These are phyloP conservation scores for Vidua macroura DNA, from an alignment of 2,113 vertebrate genomes.

Conservation along the genomic window DNA sequence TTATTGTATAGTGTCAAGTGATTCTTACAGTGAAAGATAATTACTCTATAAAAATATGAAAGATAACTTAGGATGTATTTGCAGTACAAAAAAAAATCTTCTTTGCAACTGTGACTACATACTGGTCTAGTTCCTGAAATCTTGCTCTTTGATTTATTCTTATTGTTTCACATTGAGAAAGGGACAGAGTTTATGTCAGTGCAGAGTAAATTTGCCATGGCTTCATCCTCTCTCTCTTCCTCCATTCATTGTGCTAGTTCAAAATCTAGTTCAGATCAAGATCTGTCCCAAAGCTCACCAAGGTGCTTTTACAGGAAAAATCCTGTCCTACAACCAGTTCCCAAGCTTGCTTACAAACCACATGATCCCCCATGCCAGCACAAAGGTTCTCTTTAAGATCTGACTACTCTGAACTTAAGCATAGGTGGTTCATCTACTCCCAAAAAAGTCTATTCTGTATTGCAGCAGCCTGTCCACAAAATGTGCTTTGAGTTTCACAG, in stretches of 20 bases:
- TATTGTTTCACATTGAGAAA: background rate
- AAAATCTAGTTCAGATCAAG: background rate
- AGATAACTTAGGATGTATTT: background rate
- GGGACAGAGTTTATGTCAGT: background rate
- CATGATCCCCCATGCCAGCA: background rate
- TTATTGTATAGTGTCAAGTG: background rate
- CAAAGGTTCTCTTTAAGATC: background rate
- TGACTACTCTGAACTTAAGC: background rate
- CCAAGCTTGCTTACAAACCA: background rate
- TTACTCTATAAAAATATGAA: background rate
- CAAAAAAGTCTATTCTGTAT: background rate
- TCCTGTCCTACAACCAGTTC: background rate
- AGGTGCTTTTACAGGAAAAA: background rate
- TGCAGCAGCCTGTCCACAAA: background rate
- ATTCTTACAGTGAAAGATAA: conserved; percentile 2
- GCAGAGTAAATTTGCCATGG: background rate
- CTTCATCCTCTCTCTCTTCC: background rate
- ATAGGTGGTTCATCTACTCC: background rate
- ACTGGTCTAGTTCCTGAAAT: background rate
- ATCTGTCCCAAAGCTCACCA: background rate
- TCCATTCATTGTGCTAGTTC: background rate
- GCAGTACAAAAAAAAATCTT: background rate
- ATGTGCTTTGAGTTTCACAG: background rate
- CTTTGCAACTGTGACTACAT: background rate
- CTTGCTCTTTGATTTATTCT: background rate